Conservation (phyloP, 2,888 invertebrate genomes). For the Pristionchus entomophagus region DNA sequence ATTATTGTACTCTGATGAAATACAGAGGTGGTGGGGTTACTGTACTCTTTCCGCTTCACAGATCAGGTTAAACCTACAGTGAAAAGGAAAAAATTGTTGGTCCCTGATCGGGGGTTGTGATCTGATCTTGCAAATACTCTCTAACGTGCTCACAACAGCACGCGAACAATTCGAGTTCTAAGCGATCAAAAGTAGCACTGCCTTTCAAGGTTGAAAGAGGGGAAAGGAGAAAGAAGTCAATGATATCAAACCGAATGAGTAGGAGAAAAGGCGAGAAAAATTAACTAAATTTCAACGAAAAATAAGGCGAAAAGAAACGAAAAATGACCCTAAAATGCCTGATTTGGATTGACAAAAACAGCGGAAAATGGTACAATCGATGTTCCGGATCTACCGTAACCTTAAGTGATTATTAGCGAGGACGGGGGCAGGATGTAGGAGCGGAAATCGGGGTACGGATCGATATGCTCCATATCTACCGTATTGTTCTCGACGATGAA, state of each 20-base stretch:
- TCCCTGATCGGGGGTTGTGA: too few species aligned
- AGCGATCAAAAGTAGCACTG: background rate
- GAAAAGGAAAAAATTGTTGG: too few species aligned
- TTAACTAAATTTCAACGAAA: background rate
- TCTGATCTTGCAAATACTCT: too few species aligned
- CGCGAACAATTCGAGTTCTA: too few species aligned
- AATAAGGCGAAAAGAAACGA: background rate
- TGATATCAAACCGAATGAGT: slow-evolving; percentile 9
- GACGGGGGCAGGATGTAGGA: slow-evolving; percentile 8
- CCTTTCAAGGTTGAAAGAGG: too few species aligned
- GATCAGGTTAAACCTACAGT: too few species aligned
- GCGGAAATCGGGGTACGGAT: background rate
- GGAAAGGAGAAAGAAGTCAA: background rate
- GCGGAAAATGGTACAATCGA: background rate
- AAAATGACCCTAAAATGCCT: background rate
- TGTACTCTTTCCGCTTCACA: too few species aligned
- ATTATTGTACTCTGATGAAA: too few species aligned
- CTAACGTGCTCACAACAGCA: too few species aligned
- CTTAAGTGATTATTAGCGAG: slow-evolving; percentile 31
- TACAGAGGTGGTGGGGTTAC: too few species aligned
- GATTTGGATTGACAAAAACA: background rate
- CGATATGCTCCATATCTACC: background rate
- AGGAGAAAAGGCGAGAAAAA: background rate
- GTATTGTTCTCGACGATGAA: background rate
- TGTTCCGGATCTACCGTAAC: background rate